A percentile compares a stretch with the other conserved stretches of the same genome.
phyloP scores from a whole-genome alignment of 23 tunicate genomes.

The Halocynthia aurantium region DNA sequence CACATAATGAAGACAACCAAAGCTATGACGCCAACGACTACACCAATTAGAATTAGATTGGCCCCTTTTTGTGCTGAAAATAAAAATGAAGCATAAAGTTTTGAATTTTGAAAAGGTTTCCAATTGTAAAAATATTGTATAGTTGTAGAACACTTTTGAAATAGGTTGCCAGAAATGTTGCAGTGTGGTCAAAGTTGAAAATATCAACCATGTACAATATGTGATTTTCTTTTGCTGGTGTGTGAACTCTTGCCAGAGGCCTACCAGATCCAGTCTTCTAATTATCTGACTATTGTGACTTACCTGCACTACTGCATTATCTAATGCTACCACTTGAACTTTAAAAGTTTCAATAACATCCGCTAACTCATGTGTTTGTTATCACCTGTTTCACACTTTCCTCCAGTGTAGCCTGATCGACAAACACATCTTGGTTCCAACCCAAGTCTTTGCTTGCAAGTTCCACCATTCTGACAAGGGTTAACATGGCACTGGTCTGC shows the following conservation, averaged over 20 bases:
- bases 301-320: too few species aligned
- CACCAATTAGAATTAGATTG: constrained; percentile 10
- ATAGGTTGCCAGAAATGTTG: too few species aligned
- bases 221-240: too few species aligned
- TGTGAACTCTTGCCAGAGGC: too few species aligned
- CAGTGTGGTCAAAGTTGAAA: too few species aligned
- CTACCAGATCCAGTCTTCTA: too few species aligned
- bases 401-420: constrained; percentile 13
- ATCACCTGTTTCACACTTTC: constrained; percentile 20
- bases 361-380: neutral
- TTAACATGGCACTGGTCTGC: constrained; percentile 56
- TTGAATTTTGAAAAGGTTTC: too few species aligned
- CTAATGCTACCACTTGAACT: too few species aligned
- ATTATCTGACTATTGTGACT: too few species aligned
- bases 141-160: too few species aligned
- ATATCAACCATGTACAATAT: too few species aligned
- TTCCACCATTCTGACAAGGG: constrained; percentile 55
- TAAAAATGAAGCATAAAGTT: neutral
- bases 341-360: neutral
- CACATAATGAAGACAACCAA: constrained; percentile 12
- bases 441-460: constrained; percentile 22
- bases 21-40: constrained; percentile 19
- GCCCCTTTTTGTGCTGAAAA: constrained; percentile 9
- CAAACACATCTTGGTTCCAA: constrained; percentile 22
- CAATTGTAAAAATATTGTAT: too few species aligned